Percentiles rank a stretch among this genome's conserved stretches.
Evolutionary conservation across 2,113 vertebrate species (phyloP).

Genomic region (Chloropsis hardwickii): DNA sequence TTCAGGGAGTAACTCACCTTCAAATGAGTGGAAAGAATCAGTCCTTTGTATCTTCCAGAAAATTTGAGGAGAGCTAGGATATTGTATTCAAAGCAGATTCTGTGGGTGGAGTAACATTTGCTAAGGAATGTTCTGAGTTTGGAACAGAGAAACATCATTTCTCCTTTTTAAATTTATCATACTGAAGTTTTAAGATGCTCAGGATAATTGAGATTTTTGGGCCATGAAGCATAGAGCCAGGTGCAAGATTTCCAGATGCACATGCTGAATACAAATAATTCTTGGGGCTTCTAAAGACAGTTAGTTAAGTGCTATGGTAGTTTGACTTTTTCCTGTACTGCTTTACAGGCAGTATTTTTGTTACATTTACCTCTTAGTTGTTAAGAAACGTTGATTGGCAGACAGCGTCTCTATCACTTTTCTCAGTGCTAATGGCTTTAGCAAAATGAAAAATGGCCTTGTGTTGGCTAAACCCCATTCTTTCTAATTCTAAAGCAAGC

Average conservation of each 20-base stretch:
- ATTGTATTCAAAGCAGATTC: background rate
- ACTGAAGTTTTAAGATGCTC: background rate
- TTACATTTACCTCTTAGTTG: background rate
- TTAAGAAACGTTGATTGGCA: conserved; percentile 38
- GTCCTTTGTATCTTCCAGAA: background rate
- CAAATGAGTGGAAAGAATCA: background rate
- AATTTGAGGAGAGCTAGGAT: background rate
- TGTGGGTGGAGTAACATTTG: background rate
- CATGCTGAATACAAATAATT: background rate
- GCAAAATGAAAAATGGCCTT: conserved; percentile 39
- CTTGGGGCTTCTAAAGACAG: background rate
- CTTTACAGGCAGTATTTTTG: background rate
- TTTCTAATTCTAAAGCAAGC: conserved; percentile 59
- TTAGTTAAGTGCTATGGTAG: background rate
- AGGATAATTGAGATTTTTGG: background rate
- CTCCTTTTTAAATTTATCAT: background rate
- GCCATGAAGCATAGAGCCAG: background rate
- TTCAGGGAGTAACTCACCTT: background rate
- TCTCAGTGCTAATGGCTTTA: conserved; percentile 39
- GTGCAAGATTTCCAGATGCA: background rate
- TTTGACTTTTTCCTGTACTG: background rate
- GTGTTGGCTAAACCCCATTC: conserved; percentile 12
- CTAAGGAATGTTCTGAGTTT: background rate
- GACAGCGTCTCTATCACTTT: conserved; percentile 12
- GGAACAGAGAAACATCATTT: background rate